phyloP scores from a whole-genome alignment of 2,888 invertebrate genomes.

The Calameuta filiformis region DNA sequence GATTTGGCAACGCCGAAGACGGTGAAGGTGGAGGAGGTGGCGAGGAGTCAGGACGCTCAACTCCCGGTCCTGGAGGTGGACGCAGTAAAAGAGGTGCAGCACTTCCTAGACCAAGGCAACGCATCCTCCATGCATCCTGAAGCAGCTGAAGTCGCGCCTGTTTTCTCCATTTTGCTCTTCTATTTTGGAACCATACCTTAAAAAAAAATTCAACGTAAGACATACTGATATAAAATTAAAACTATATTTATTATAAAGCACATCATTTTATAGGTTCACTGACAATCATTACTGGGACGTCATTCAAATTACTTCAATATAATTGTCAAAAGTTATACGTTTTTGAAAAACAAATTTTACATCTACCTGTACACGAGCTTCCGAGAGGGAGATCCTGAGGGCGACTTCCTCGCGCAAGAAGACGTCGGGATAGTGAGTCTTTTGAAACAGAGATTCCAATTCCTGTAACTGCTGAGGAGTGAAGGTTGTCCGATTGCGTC shows the following conservation, averaged over 20 bases:
- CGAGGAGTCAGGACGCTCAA: conserved; percentile 48
- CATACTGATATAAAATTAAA: conserved; percentile 9
- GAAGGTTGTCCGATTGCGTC: conserved; percentile 92
- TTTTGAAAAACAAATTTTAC: neutral
- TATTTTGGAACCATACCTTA: conserved; percentile 94
- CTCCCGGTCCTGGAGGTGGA: conserved; percentile 38
- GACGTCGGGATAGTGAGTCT: conserved; percentile 95
- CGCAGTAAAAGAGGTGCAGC: conserved; percentile 60
- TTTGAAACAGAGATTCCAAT: conserved; percentile 90
- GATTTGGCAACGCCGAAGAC: conserved; percentile 33
- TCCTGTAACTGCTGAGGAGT: conserved; percentile 94
- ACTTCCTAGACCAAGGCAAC: conserved; percentile 76
- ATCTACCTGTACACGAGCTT: conserved; percentile 89
- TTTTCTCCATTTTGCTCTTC: conserved; percentile 91
- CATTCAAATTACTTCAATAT: neutral
- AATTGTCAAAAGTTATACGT: neutral
- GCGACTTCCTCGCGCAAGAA: conserved; percentile 91
- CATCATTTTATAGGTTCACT: neutral
- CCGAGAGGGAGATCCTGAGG: conserved; percentile 88
- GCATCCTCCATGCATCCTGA: conserved; percentile 92
- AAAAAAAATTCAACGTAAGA: neutral
- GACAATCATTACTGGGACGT: neutral
- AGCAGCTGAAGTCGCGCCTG: conserved; percentile 86
- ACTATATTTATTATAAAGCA: neutral
- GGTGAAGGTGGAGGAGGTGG: conserved; percentile 29